Evolutionary conservation across 2,888 invertebrate genomes (phyloP).

Genomic region (Dysmachus trigonus): DNA sequence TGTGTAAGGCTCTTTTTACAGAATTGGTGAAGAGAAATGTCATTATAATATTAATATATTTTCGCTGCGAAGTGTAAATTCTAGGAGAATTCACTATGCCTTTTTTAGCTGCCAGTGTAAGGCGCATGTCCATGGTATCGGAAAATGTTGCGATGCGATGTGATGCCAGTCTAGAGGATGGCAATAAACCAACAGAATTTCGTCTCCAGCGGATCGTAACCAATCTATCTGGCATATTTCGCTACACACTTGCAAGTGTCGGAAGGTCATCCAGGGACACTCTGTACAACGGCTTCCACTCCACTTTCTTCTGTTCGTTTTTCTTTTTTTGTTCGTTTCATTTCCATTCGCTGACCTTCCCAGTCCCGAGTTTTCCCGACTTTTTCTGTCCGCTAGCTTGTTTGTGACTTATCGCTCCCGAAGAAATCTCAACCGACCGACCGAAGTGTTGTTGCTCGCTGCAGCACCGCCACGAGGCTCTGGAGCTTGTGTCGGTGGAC

Average conservation of each 20-base stretch:
- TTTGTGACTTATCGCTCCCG: conserved; percentile 19
- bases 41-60: no score
- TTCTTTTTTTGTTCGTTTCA: not conserved
- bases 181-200: not conserved
- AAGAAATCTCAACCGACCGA: not conserved
- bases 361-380: not conserved
- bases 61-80: no score
- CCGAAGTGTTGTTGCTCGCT: not conserved
- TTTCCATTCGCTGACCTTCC: not conserved
- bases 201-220: conserved; percentile 4
- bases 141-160: no score
- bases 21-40: no score
- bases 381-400: conserved; percentile 6
- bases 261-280: conserved; percentile 2
- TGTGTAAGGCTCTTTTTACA: no score
- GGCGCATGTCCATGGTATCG: not conserved
- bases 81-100: not conserved
- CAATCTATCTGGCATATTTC: conserved; percentile 3
- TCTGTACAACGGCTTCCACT: not conserved
- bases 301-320: not conserved
- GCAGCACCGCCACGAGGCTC: not conserved
- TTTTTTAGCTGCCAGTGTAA: not conserved
- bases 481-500: not conserved
- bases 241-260: conserved; percentile 26
- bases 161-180: not conserved